These are phyloP conservation scores for Drosophila repleta DNA, from an alignment of 1,140 invertebrate genomes.

Conservation along the genomic window DNA sequence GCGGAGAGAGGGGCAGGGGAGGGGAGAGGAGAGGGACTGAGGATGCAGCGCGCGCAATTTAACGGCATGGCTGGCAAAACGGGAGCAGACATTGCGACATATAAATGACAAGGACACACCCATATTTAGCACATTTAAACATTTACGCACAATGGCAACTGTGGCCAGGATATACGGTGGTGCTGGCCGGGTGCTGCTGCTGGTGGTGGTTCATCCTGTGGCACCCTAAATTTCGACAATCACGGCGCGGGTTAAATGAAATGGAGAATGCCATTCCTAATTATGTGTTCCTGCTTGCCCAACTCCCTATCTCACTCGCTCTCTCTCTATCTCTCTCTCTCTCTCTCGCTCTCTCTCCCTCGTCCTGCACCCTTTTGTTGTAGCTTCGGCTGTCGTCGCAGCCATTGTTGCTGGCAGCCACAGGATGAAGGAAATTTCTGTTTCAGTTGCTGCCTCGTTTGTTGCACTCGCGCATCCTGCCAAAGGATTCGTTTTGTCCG, in stretches of 20 bases:
- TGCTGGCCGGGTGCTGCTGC: conserved; percentile 7
- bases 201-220: conserved; percentile 29
- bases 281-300: conserved; percentile 51
- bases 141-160: conserved; percentile 68
- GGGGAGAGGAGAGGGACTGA: too few relatives aligned
- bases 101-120: conserved; percentile 84
- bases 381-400: conserved; percentile 75
- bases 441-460: conserved; percentile 70
- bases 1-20: background rate
- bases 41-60: conserved; percentile 42
- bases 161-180: conserved; percentile 46
- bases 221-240: conserved; percentile 69
- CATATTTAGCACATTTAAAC: conserved; percentile 82
- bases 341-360: background rate
- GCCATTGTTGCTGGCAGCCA: conserved; percentile 74
- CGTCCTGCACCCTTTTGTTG: conserved; percentile 59
- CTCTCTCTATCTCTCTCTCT: conserved; percentile 6
- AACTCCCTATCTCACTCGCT: conserved; percentile 21
- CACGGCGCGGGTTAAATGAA: conserved; percentile 72
- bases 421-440: conserved; percentile 59
- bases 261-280: conserved; percentile 83
- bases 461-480: conserved; percentile 62
- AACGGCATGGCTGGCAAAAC: conserved; percentile 26
- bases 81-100: conserved; percentile 73
- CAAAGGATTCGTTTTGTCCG: conserved; percentile 40